phyloP scores from a whole-genome alignment of 2,113 vertebrate genomes.

The Dermatemys mawii region DNA sequence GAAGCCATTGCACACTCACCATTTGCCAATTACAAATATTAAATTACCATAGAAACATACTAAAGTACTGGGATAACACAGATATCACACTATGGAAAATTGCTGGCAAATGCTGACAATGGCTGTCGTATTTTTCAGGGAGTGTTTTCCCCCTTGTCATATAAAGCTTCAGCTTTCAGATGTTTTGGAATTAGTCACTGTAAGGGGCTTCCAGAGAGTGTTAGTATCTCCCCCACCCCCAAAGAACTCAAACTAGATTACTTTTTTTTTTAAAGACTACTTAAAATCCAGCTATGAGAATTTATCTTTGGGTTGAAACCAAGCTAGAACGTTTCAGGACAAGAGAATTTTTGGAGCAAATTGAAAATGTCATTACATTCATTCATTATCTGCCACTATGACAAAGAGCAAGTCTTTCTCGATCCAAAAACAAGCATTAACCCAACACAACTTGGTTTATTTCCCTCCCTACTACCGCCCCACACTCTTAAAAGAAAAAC shows the following conservation, averaged over 20 bases:
- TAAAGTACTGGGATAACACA: neutral
- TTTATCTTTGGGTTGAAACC: neutral
- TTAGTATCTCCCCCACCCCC: neutral
- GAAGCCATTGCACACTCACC: neutral
- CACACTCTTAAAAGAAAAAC: neutral
- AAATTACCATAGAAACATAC: neutral
- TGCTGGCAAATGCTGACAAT: neutral
- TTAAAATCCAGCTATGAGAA: too few species aligned
- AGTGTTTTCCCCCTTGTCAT: neutral
- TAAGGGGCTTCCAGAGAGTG: neutral
- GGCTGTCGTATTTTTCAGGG: neutral
- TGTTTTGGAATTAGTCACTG: neutral
- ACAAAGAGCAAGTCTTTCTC: neutral
- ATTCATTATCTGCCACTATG: neutral
- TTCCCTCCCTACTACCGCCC: neutral
- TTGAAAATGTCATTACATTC: neutral
- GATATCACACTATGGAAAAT: neutral
- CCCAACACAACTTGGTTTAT: neutral
- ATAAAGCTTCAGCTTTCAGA: neutral
- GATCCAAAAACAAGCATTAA: neutral
- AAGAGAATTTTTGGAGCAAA: neutral
- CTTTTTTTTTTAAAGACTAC: too few species aligned
- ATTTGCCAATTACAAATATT: neutral
- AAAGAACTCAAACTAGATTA: neutral
- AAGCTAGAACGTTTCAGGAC: neutral